Conservation (phyloP, 1,140 invertebrate genomes). For the Drosophila sechellia region DNA sequence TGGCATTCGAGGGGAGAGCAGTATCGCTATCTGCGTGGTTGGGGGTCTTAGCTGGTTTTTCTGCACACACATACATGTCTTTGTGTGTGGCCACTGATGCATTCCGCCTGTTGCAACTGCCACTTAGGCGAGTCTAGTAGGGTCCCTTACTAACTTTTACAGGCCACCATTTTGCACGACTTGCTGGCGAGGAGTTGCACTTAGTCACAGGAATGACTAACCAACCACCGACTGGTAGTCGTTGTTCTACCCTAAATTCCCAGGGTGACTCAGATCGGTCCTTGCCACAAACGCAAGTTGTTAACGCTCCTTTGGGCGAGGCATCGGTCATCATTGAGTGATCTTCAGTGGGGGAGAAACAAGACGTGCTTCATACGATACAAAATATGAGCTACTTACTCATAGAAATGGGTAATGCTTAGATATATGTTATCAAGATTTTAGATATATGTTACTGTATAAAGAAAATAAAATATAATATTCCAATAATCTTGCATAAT, state of each 20-base stretch:
- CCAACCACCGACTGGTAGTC: slow-evolving; percentile 28
- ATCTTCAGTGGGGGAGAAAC: slow-evolving; percentile 1
- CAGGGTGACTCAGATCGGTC: slow-evolving; percentile 34
- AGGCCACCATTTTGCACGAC: slow-evolving; percentile 2
- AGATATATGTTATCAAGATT: too few relatives aligned
- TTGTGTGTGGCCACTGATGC: slow-evolving; percentile 35
- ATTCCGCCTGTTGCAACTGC: slow-evolving; percentile 40
- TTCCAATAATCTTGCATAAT: too few relatives aligned
- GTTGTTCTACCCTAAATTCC: slow-evolving; percentile 37
- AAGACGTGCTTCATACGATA: neutral
- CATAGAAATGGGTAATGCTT: too few relatives aligned
- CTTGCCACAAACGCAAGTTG: slow-evolving; percentile 14
- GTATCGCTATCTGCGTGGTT: neutral
- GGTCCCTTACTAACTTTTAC: slow-evolving; percentile 7
- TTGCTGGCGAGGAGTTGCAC: slow-evolving; percentile 19
- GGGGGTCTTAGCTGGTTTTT: neutral
- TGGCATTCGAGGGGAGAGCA: slow-evolving; percentile 15
- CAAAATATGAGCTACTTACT: neutral
- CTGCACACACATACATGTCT: neutral
- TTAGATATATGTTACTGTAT: too few relatives aligned
- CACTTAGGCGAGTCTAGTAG: slow-evolving; percentile 8
- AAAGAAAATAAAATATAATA: too few relatives aligned
- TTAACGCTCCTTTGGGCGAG: slow-evolving; percentile 2
- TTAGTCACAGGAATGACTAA: slow-evolving; percentile 59
- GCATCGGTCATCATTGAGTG: slow-evolving; percentile 5